Percentiles rank a stretch among this genome's conserved stretches.
Conservation (phyloP, 2,888 invertebrate species). For the Lacanobia wlatinum region DNA sequence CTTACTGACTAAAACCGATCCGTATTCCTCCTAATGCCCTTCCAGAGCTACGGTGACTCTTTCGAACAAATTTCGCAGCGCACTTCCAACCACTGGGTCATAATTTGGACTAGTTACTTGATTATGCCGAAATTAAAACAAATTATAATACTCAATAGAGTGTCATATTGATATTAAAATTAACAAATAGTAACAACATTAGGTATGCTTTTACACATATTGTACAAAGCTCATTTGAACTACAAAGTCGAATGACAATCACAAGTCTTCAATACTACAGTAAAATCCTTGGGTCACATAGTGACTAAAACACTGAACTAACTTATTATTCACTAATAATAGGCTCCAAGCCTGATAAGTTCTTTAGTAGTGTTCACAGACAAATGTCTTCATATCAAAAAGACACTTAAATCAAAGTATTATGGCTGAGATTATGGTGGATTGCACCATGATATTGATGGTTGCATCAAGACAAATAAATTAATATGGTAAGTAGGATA, state of each 20-base stretch:
- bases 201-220: constrained; percentile 71
- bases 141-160: constrained; percentile 73
- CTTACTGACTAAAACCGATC: no score
- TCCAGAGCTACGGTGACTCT: no score
- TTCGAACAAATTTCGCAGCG: no score
- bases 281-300: constrained; percentile 52
- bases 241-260: constrained; percentile 55
- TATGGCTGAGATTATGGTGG: not conserved
- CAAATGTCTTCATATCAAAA: constrained; percentile 41
- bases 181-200: constrained; percentile 72
- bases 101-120: no score
- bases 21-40: no score
- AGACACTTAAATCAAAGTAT: not conserved
- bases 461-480: not conserved
- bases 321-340: constrained; percentile 65
- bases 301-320: constrained; percentile 65
- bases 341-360: constrained; percentile 34
- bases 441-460: not conserved
- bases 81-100: no score
- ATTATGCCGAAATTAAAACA: constrained; percentile 46
- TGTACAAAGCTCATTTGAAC: constrained; percentile 71
- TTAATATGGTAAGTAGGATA: not conserved
- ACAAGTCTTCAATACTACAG: constrained; percentile 61
- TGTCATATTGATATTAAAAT: constrained; percentile 73
- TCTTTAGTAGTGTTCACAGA: constrained; percentile 46